phyloP scores from a whole-genome alignment of 1,140 invertebrate genomes.

The Drosophila bocki region DNA sequence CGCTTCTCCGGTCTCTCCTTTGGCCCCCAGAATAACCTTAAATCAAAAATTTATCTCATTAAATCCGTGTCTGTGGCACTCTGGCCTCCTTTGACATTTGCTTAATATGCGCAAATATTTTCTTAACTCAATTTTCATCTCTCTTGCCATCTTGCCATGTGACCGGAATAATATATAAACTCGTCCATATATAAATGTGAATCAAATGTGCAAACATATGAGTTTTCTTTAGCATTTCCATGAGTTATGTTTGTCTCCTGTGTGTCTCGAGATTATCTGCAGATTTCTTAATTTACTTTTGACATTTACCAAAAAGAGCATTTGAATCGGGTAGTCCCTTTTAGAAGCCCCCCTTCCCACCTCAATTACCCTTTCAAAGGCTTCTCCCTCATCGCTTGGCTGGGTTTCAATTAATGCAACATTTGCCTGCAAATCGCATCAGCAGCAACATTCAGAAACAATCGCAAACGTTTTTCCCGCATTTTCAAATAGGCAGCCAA shows the following conservation, averaged over 20 bases:
- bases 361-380: constrained; percentile 17
- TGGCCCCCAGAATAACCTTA: constrained; percentile 35
- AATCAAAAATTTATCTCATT: constrained; percentile 77
- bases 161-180: constrained; percentile 1
- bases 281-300: constrained; percentile 41
- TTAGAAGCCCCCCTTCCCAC: background rate
- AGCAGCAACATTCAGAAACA: constrained; percentile 30
- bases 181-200: background rate
- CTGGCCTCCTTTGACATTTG: constrained; percentile 44
- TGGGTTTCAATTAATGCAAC: constrained; percentile 73
- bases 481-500: constrained; percentile 55
- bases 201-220: constrained; percentile 28
- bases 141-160: background rate
- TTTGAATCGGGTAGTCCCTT: background rate
- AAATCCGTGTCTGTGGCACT: constrained; percentile 43
- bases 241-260: constrained; percentile 6
- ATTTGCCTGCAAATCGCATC: constrained; percentile 56
- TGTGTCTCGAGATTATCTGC: constrained; percentile 17
- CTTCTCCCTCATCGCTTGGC: constrained; percentile 45
- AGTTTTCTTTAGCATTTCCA: constrained; percentile 9
- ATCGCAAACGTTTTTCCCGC: constrained; percentile 50
- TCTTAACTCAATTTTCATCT: constrained; percentile 27
- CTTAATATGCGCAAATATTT: constrained; percentile 56
- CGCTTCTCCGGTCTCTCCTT: background rate
- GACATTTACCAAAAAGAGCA: background rate